A percentile compares a stretch with the other conserved stretches of the same genome.
These are phyloP conservation scores for Ooceraea biroi DNA, from an alignment of 1,140 invertebrate genomes.

Conservation along the genomic window DNA sequence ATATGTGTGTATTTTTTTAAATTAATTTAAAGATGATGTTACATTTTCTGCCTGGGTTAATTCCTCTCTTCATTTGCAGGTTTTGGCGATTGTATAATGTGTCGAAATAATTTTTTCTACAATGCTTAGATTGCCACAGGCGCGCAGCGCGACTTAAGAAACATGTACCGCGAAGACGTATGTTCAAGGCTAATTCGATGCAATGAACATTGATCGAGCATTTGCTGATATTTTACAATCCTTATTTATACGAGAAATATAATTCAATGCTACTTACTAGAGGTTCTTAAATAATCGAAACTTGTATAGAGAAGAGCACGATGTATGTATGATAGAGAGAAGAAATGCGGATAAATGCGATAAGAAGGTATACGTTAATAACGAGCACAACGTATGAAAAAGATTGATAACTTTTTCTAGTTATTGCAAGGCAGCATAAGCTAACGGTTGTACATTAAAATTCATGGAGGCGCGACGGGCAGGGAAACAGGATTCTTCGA, in stretches of 20 bases:
- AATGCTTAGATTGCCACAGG: neutral
- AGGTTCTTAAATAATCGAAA: constrained; percentile 19
- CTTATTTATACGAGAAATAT: constrained; percentile 32
- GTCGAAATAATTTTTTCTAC: constrained; percentile 49
- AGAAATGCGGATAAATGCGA: constrained; percentile 25
- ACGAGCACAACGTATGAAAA: constrained; percentile 40
- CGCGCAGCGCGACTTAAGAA: constrained; percentile 50
- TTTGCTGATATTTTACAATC: constrained; percentile 50
- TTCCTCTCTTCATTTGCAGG: constrained; percentile 48
- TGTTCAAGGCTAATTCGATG: constrained; percentile 58
- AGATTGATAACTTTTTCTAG: constrained; percentile 25
- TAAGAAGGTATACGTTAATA: constrained; percentile 56
- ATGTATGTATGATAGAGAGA: constrained; percentile 20
- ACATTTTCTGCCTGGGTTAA: constrained; percentile 57
- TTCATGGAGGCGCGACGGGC: neutral
- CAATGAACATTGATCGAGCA: constrained; percentile 42
- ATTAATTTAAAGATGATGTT: constrained; percentile 60
- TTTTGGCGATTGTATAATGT: constrained; percentile 47
- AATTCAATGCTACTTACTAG: constrained; percentile 7
- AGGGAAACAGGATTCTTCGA: constrained; percentile 43
- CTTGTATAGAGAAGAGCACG: constrained; percentile 4
- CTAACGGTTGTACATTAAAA: constrained; percentile 2
- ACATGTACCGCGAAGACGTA: constrained; percentile 50
- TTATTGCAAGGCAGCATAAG: constrained; percentile 38
- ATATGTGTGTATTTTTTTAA: constrained; percentile 54